phyloP scores from a whole-genome alignment of 2,113 vertebrate genomes.

The Colius striatus region DNA sequence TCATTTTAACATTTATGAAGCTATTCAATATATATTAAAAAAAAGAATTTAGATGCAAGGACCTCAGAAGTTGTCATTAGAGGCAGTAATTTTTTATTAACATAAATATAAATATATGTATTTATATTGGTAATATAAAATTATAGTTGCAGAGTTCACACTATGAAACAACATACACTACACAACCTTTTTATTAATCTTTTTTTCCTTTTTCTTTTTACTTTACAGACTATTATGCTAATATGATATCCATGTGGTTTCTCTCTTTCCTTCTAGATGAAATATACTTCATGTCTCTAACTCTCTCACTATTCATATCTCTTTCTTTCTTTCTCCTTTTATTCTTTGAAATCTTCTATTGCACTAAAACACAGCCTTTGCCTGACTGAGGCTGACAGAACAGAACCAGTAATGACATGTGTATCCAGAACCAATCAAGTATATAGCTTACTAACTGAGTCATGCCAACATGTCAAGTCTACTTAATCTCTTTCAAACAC shows the following conservation, averaged over 20 bases:
- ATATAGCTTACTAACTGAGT: conserved; percentile 27
- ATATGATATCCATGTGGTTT: neutral
- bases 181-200: accelerated
- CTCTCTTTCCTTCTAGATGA: neutral
- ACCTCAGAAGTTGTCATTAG: neutral
- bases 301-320: neutral
- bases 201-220: too few relatives aligned
- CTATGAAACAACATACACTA: neutral
- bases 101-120: neutral
- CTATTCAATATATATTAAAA: neutral
- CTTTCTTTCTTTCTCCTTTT: neutral
- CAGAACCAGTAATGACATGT: neutral
- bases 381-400: neutral
- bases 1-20: neutral
- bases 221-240: neutral
- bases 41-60: neutral
- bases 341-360: neutral
- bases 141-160: neutral
- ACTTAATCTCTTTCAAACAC: neutral
- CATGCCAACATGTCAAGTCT: conserved; percentile 15
- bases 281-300: neutral
- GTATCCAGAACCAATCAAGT: conserved; percentile 47
- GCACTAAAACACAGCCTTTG: neutral
- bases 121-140: neutral
- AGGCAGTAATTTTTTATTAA: neutral